Conservation (phyloP, 2,888 invertebrate species). For the Nemotelus pantherinus region DNA sequence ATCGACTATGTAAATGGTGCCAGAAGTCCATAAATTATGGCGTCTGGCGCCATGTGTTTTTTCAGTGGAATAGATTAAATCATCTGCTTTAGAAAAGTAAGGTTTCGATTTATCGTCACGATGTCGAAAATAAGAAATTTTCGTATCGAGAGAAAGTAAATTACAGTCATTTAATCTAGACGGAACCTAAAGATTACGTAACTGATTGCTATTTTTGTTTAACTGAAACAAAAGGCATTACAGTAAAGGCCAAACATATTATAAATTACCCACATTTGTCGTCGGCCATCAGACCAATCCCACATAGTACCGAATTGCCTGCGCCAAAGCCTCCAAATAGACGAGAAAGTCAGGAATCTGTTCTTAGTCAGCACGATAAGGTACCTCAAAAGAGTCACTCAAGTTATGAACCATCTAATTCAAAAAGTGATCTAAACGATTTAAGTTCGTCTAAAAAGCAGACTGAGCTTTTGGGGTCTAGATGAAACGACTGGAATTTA, state of each 20-base stretch:
- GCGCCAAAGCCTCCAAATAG: constrained; percentile 17
- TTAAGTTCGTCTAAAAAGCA: background rate
- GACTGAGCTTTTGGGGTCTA: background rate
- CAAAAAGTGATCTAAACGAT: background rate
- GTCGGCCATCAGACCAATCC: constrained; percentile 12
- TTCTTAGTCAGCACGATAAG: background rate
- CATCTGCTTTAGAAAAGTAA: too few relatives aligned
- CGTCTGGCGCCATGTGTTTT: too few relatives aligned
- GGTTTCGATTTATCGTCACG: too few relatives aligned
- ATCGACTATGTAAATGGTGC: too few relatives aligned
- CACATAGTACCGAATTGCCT: constrained; percentile 27
- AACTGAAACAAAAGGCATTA: background rate
- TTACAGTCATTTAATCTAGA: too few relatives aligned
- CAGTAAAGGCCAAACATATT: constrained; percentile 8
- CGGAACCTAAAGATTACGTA: constrained; percentile 32
- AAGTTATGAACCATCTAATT: background rate
- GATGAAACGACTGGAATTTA: constrained; percentile 3
- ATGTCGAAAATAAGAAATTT: too few relatives aligned
- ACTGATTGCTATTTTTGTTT: constrained; percentile 39
- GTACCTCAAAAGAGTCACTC: background rate
- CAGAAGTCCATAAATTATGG: too few relatives aligned
- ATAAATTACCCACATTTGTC: background rate
- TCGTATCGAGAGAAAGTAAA: too few relatives aligned
- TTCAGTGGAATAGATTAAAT: too few relatives aligned
- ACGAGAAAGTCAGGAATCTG: constrained; percentile 16